Base-by-base conservation (phyloP, 2,888 invertebrate genomes). In the Helleia helle region DNA sequence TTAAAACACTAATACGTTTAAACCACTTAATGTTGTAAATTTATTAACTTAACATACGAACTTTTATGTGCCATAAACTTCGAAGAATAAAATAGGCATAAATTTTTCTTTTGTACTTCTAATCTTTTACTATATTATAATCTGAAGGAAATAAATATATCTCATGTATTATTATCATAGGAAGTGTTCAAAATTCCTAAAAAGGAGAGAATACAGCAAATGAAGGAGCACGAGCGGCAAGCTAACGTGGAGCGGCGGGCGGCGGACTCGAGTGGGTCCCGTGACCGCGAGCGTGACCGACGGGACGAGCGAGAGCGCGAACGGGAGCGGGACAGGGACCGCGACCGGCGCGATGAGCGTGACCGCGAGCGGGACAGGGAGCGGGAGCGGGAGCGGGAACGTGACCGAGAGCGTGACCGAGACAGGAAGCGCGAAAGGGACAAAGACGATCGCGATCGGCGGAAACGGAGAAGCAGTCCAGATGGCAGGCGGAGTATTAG, bases 181-280 rank as follows among this genome's bases (percentile, higher is more conserved):
- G 85, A 88, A 63, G 85, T 88, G 14, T 97, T 96, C 70, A 91
- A 94, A 65, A 97, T 97, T 61, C 97, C 97, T 1, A 96, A 96
- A 74, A 95, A 95, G 55, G 95, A 97, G 65, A 88, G 95, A 42
- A 93, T 96, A 46, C 96, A 97, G 62, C 95, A 96, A 71, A 94
- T 97, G 92, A 96, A 96, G 64, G 95, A 95, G 63, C 96, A 96
- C 63, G 97, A 97, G 76, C 86, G 94, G 25, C 95, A 96, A 84
- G 96, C 95, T 4, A 94, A 94, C 80, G 87, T 84, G 0, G 84
- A 81, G 38, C 57, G 81, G 1, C 65, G 83, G 14, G 83, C 81
- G 9, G 84, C 83, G 1, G 84, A 81, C 46, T 79, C 81, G 0
- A 84, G 81, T 43, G 85, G 80, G 0, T 59, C 77, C 2, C 58